Base-by-base conservation (phyloP, 2,113 vertebrate species). In the Bagarius yarrelli region DNA sequence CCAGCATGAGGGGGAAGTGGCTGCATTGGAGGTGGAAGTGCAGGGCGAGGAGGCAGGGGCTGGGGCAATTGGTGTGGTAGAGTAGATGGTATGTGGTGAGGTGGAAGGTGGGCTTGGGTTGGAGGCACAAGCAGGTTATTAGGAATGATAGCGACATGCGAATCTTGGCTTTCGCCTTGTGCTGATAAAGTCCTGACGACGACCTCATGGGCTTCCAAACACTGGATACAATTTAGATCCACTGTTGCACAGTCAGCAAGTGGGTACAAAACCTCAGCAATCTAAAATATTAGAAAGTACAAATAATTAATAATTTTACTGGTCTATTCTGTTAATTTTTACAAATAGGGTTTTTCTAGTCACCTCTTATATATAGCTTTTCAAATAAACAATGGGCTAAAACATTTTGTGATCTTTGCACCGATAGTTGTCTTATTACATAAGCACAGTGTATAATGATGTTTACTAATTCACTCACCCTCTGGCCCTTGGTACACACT, bases 111-210 rank as follows among this genome's bases (percentile, higher is more conserved):
- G 85, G 85, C 91, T 74, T 87, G 88, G 53, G 13, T 57, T 0
- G 94, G 95, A 95, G 96, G 95, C 94, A 95, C 94, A 90, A 99
- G 95, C 87, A 99, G 95, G 87, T 95, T 94, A 4, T 92, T 87
- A 83, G 96, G 96, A 82, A 99, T 93, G 89, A 89, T 83, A 78
- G 94, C 95, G 5, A 85, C 85, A 23, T 83, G 79, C 0, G 97
- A 98, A 91, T 99, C 97, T 87, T 93, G 86, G 2, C 97, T 98
- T 83, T 99, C 97, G 32, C 97, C 98, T 89, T 99, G 97, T 0
- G 90, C 91, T 0, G 96, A 98, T 82, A 98, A 91, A 0, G 98
- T 99, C 84, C 95, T 91, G 74, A 99, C 96, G 0, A 95, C 95
- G 86, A 99, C 91, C 1, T 95, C 94, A 66, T 88, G 84, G 25